phyloP scores from a whole-genome alignment of 2,888 invertebrate species.

The Synanthedon andrenaeformis region DNA sequence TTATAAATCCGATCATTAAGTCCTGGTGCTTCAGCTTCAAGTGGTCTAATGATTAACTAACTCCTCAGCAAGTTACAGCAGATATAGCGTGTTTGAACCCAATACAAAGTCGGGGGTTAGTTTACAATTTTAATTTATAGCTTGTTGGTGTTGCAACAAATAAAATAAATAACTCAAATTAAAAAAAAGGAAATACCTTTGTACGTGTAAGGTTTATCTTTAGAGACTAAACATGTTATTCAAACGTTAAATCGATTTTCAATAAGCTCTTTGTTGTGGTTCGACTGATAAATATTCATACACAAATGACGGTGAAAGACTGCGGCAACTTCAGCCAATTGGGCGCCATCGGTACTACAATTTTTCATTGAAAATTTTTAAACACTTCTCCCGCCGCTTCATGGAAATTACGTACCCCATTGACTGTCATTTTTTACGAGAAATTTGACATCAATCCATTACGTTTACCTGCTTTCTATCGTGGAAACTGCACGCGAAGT shows the following conservation, averaged over 20 bases:
- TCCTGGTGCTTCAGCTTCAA: no score
- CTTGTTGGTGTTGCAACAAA: no score
- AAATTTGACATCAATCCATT: slow-evolving; percentile 67
- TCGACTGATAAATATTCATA: slow-evolving; percentile 58
- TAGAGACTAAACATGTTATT: slow-evolving; percentile 24
- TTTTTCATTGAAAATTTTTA: slow-evolving; percentile 55
- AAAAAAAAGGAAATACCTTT: no score
- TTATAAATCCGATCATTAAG: no score
- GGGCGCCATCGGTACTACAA: slow-evolving; percentile 32
- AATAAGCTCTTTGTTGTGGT: slow-evolving; percentile 50
- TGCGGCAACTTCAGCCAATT: slow-evolving; percentile 31
- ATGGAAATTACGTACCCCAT: slow-evolving; percentile 63
- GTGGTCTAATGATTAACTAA: no score
- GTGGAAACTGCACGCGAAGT: slow-evolving; percentile 40
- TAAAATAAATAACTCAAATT: no score
- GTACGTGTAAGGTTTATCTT: no score
- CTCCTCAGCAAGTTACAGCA: no score
- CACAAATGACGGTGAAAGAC: slow-evolving; percentile 52
- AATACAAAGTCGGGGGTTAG: no score
- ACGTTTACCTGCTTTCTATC: slow-evolving; percentile 57
- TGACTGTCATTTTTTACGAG: slow-evolving; percentile 63
- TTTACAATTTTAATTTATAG: no score
- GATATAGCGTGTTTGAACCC: no score
- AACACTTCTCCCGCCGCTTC: slow-evolving; percentile 45
- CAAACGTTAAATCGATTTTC: slow-evolving; percentile 30